Evolutionary conservation across 2,797 vertebrate species (phyloP).

Genomic region (Lagocephalus sceleratus): DNA sequence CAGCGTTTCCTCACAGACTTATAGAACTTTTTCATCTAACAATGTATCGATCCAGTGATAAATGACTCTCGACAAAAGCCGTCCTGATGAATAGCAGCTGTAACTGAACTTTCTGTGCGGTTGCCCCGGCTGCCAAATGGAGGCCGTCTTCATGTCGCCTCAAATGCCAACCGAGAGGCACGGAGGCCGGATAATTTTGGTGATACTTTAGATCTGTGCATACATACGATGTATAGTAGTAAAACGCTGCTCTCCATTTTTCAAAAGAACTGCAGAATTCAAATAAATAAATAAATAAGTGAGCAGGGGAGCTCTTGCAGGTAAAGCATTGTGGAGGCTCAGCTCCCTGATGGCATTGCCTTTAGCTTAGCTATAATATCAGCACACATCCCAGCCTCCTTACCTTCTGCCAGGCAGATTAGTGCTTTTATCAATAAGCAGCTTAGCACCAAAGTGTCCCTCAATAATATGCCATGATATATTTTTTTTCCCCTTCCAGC

Average conservation of each 20-base stretch:
- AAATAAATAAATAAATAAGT: slow-evolving; percentile 40
- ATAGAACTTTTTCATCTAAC: slow-evolving; percentile 6
- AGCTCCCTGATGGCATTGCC: slow-evolving; percentile 74
- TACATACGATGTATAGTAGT: slow-evolving; percentile 34
- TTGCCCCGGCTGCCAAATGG: slow-evolving; percentile 34
- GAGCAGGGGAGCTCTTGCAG: slow-evolving; percentile 71
- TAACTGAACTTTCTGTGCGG: slow-evolving; percentile 28
- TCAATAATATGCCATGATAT: slow-evolving; percentile 77
- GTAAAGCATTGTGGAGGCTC: slow-evolving; percentile 72
- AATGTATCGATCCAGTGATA: slow-evolving; percentile 29
- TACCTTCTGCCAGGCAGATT: slow-evolving; percentile 83
- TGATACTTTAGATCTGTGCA: slow-evolving; percentile 54
- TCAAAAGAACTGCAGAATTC: slow-evolving; percentile 50
- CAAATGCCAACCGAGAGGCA: slow-evolving; percentile 47
- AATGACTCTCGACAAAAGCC: slow-evolving; percentile 12
- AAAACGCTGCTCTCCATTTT: slow-evolving; percentile 1
- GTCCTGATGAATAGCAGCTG: slow-evolving; percentile 35
- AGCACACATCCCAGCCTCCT: slow-evolving; percentile 73
- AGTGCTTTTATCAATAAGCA: slow-evolving; percentile 85
- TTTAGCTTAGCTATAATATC: slow-evolving; percentile 81
- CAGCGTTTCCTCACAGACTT: too few relatives aligned
- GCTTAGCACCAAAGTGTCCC: slow-evolving; percentile 81
- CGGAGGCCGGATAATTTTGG: slow-evolving; percentile 62
- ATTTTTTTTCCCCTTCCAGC: slow-evolving; percentile 39
- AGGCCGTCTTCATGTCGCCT: slow-evolving; percentile 51